A percentile compares a stretch with the other conserved stretches of the same genome.
Conservation (phyloP, 2,113 vertebrate genomes). For the Hypomesus transpacificus region DNA sequence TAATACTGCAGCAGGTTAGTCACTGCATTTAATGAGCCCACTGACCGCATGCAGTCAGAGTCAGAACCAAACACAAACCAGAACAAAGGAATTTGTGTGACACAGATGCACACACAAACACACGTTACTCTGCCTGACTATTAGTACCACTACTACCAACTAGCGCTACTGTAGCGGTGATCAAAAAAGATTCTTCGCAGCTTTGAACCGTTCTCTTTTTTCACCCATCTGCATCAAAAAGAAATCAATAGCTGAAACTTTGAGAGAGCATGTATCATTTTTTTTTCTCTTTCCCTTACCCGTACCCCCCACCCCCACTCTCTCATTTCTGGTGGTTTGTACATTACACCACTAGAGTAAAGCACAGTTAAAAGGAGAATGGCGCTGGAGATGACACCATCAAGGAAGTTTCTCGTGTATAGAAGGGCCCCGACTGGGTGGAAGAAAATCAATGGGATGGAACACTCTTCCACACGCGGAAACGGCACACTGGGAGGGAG, state of each 20-base stretch:
- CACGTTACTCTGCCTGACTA: slow-evolving; percentile 24
- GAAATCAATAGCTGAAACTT: slow-evolving; percentile 75
- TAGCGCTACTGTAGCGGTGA: slow-evolving; percentile 56
- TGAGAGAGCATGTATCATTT: slow-evolving; percentile 58
- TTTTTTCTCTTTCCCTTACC: slow-evolving; percentile 44
- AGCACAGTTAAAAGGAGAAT: slow-evolving; percentile 69
- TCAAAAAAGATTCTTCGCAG: slow-evolving; percentile 61
- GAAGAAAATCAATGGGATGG: slow-evolving; percentile 70
- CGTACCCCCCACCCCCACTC: slow-evolving; percentile 22
- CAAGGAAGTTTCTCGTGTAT: slow-evolving; percentile 57
- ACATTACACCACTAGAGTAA: slow-evolving; percentile 67
- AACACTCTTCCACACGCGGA: slow-evolving; percentile 62
- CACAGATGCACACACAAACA: slow-evolving; percentile 22
- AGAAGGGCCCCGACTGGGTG: slow-evolving; percentile 63
- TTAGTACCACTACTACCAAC: slow-evolving; percentile 47
- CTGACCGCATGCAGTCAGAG: slow-evolving; percentile 32
- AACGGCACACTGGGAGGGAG: slow-evolving; percentile 63
- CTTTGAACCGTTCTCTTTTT: slow-evolving; percentile 65
- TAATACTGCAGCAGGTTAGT: slow-evolving; percentile 28
- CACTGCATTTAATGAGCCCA: slow-evolving; percentile 45
- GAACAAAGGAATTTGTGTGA: slow-evolving; percentile 50
- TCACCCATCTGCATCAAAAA: slow-evolving; percentile 68
- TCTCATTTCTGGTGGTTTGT: slow-evolving; percentile 58
- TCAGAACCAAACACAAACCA: slow-evolving; percentile 30
- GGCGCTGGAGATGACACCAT: slow-evolving; percentile 70